Conservation (phyloP, 2,888 invertebrate genomes). For the Nomada hirtipes region DNA sequence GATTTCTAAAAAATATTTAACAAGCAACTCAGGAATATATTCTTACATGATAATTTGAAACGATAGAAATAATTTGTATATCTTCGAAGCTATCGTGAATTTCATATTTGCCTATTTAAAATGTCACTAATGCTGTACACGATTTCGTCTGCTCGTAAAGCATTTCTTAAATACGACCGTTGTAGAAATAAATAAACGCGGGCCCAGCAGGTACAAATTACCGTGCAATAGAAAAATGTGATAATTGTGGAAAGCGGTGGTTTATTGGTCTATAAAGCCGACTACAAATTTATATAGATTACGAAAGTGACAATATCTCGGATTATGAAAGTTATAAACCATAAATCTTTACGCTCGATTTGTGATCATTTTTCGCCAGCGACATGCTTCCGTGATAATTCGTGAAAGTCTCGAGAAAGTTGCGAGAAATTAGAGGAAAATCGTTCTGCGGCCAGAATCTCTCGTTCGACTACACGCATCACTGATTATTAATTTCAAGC, state of each 20-base stretch:
- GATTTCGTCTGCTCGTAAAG: too few relatives aligned
- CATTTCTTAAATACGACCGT: too few relatives aligned
- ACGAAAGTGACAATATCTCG: conserved; percentile 58
- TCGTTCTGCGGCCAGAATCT: conserved; percentile 51
- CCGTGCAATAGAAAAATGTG: not conserved
- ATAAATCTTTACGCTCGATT: conserved; percentile 65
- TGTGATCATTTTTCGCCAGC: conserved; percentile 57
- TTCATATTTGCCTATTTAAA: too few relatives aligned
- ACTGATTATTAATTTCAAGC: conserved; percentile 68
- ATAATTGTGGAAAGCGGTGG: conserved; percentile 37
- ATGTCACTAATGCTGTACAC: too few relatives aligned
- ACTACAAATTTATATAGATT: conserved; percentile 26
- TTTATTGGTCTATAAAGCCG: conserved; percentile 37
- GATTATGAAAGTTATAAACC: conserved; percentile 58
- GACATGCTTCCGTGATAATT: conserved; percentile 61
- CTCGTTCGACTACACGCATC: conserved; percentile 54
- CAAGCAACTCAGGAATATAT: too few relatives aligned
- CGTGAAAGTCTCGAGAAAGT: conserved; percentile 61
- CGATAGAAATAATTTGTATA: too few relatives aligned
- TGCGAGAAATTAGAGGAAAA: conserved; percentile 61
- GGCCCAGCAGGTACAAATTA: not conserved
- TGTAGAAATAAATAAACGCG: too few relatives aligned
- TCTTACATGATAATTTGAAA: too few relatives aligned
- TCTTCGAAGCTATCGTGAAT: too few relatives aligned
- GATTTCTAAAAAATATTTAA: not conserved